Percentiles rank a stretch among this genome's conserved stretches.
Conservation (phyloP, 1,140 invertebrate species). For the Zaprionus kolodkinae region DNA sequence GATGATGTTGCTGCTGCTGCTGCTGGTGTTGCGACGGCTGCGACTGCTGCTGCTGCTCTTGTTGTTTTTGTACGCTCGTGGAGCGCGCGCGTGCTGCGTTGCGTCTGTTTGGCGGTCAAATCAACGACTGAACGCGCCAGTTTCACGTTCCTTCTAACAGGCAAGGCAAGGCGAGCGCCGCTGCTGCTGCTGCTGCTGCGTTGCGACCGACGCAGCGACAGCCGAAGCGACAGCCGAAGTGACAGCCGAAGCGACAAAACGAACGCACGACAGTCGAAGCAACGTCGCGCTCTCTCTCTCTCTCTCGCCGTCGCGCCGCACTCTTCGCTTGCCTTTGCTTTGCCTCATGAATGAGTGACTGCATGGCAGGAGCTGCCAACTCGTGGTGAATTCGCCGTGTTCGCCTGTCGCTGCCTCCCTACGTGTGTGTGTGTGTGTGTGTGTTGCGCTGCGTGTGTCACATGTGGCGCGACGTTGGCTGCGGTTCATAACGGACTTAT, state of each 20-base stretch:
- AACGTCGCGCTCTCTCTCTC: not conserved
- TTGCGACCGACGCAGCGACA: not conserved
- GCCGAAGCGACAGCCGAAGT: not conserved
- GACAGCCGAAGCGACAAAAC: not conserved
- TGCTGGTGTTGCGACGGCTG: slow-evolving; percentile 10
- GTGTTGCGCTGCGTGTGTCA: slow-evolving; percentile 28
- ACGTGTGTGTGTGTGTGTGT: not conserved
- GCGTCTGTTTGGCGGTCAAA: slow-evolving; percentile 80
- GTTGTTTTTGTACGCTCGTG: slow-evolving; percentile 30
- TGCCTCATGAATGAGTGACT: slow-evolving; percentile 36
- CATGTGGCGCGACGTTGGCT: slow-evolving; percentile 24
- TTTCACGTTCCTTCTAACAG: slow-evolving; percentile 27
- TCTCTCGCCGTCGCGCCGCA: not conserved
- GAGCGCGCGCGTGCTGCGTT: slow-evolving; percentile 60
- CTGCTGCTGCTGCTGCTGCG: not conserved
- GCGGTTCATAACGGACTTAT: slow-evolving; percentile 67
- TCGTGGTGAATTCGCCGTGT: slow-evolving; percentile 36
- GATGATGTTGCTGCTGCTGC: slow-evolving; percentile 12
- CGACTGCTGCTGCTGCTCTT: slow-evolving; percentile 44
- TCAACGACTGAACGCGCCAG: slow-evolving; percentile 70
- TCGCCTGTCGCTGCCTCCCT: not conserved
- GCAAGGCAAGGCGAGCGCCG: slow-evolving; percentile 10
- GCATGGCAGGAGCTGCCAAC: slow-evolving; percentile 29
- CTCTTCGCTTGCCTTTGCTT: not conserved
- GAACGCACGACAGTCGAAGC: not conserved